Base-by-base conservation (phyloP, 2,888 invertebrate species). In the Celastrina argiolus region DNA sequence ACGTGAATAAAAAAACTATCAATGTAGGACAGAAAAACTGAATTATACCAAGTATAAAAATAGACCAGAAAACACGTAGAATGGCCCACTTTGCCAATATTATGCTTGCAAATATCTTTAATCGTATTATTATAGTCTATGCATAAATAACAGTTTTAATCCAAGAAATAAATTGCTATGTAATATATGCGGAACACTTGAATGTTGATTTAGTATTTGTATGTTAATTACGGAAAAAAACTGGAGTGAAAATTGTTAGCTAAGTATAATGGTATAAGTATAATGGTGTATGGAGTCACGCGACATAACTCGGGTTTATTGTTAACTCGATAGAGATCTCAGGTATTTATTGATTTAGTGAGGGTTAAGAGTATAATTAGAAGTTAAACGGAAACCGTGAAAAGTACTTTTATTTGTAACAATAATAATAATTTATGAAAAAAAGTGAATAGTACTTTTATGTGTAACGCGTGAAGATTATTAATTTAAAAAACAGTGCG, bases 131-230 rank as follows among this genome's bases (percentile, higher is more conserved):
- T 28, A 12, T 16, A 34, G n/a, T 34, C 59, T 18, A 59, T 59
- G 34, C 34, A 59, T 59, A 58, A 34, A 58, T 58, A 34, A 34
- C 16, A 10, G 34, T 59, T 16, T 59, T 51, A 18, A 22, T 34
- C 5, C 31, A 34, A 34, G 31, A 59, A 58, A 31, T 28, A 58
- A 31, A 59, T 59, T 59, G 31, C 16, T 59, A 36, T 12, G 3
- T 59, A 34, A 59, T 59, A 36, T 59, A 61, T 61, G 61, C 61
- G 22, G 14, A 36, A 39, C 12, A 39, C 61, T 61, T 61, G 12
- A 36, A 61, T 61, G 61, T 61, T 61, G 39, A 36, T 61, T 39
- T 36, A 36, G 61, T 61, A 36, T 61, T 36, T 7, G 61, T 39
- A 61, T 61, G 61, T 22, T 61, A 61, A 61, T 61, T 61, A 34